Evolutionary conservation across 2,113 vertebrate species (phyloP).

Genomic region (Trachemys scripta): DNA sequence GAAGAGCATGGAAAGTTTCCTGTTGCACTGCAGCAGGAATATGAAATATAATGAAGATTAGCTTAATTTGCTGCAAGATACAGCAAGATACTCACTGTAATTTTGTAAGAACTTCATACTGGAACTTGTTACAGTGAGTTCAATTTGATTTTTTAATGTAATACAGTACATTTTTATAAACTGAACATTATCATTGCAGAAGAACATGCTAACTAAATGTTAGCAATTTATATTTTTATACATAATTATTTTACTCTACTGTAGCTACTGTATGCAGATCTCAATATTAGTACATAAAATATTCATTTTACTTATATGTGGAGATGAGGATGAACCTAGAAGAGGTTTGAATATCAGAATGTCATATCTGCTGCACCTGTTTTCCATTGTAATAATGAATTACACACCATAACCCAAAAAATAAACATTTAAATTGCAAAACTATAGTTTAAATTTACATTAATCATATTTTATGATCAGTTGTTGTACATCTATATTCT

Average conservation of each 20-base stretch:
- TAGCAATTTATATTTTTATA: conserved; percentile 75
- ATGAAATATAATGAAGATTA: conserved; percentile 38
- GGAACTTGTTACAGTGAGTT: conserved; percentile 75
- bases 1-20: conserved; percentile 68
- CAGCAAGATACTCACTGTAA: conserved; percentile 71
- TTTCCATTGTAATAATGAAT: conserved; percentile 79
- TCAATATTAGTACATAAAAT: conserved; percentile 80
- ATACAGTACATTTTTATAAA: conserved; percentile 80
- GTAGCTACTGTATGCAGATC: conserved; percentile 76
- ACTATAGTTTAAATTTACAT: conserved; percentile 77
- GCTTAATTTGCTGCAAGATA: conserved; percentile 58
- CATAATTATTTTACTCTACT: conserved; percentile 76
- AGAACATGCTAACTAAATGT: conserved; percentile 76
- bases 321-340: conserved; percentile 72
- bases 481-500: conserved; percentile 66
- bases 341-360: conserved; percentile 70
- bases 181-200: conserved; percentile 74
- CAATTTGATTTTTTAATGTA: conserved; percentile 77
- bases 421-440: conserved; percentile 74
- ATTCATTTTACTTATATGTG: conserved; percentile 71
- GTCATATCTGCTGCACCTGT: conserved; percentile 73
- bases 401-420: conserved; percentile 76
- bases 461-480: conserved; percentile 69
- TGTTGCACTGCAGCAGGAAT: conserved; percentile 76
- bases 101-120: conserved; percentile 73